These are phyloP conservation scores for Gordius sp. DNA, from an alignment of 2,888 invertebrate species.

Conservation along the genomic window DNA sequence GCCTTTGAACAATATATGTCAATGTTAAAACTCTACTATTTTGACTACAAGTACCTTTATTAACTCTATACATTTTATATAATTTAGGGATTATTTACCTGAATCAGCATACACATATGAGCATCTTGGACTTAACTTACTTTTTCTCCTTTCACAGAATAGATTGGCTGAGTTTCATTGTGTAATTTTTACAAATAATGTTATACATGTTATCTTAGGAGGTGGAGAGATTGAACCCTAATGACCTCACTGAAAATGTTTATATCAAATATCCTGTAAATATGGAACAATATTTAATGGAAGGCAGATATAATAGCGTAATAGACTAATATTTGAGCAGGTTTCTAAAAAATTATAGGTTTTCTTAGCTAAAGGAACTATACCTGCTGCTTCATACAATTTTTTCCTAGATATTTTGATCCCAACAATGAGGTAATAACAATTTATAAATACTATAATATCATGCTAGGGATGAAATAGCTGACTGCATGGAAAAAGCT, in stretches of 20 bases:
- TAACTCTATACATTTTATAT: too few species aligned
- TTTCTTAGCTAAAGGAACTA: slow-evolving; percentile 68
- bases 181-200: slow-evolving; percentile 25
- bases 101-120: slow-evolving; percentile 81
- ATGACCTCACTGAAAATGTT: slow-evolving; percentile 64
- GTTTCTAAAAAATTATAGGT: slow-evolving; percentile 33
- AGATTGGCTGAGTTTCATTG: slow-evolving; percentile 94
- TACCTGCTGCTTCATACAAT: slow-evolving; percentile 76
- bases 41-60: slow-evolving; percentile 48
- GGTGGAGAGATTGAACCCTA: slow-evolving; percentile 62
- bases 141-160: slow-evolving; percentile 75
- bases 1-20: slow-evolving; percentile 90
- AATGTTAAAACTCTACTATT: slow-evolving; percentile 83
- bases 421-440: slow-evolving; percentile 50
- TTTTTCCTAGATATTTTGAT: slow-evolving; percentile 83
- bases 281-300: slow-evolving; percentile 92
- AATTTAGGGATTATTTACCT: not conserved
- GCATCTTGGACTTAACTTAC: slow-evolving; percentile 64
- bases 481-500: slow-evolving; percentile 78
- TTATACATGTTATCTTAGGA: slow-evolving; percentile 33
- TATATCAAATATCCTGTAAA: slow-evolving; percentile 79
- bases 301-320: slow-evolving; percentile 89
- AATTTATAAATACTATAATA: slow-evolving; percentile 16
- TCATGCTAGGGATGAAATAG: slow-evolving; percentile 49
- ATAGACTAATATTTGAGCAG: too few species aligned